Conservation (phyloP, 30 jellyfish, hydroid and myxozoan species). For the Chrysaora quinquecirrha region DNA sequence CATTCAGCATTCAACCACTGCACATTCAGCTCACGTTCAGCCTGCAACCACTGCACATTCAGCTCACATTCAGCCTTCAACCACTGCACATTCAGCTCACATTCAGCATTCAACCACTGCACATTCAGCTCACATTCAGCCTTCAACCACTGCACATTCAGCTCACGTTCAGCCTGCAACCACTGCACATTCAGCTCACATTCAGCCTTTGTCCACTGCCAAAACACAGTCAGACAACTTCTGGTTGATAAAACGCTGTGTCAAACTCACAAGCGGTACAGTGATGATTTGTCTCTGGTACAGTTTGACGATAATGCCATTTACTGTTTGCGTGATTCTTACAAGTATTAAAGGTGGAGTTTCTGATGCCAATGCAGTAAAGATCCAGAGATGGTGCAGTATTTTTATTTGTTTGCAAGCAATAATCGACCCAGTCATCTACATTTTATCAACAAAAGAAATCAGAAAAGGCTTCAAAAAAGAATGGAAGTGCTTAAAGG, state of each 20-base stretch:
- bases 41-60: no score
- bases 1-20: no score
- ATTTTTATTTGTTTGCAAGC: not conserved
- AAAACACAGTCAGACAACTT: no score
- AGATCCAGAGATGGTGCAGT: not conserved
- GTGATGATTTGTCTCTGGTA: not conserved
- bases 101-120: no score
- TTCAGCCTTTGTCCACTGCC: no score
- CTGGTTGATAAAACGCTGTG: not conserved
- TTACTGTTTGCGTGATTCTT: not conserved
- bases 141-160: no score
- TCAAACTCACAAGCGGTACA: not conserved
- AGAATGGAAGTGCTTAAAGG: not conserved
- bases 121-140: no score
- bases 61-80: no score
- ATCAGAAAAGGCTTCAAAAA: conserved; percentile 9
- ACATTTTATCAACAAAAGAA: not conserved
- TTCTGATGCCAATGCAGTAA: not conserved
- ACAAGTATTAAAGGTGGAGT: not conserved
- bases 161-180: no score
- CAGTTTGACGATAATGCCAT: not conserved
- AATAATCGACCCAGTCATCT: not conserved
- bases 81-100: no score
- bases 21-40: no score
- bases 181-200: no score